These are phyloP conservation scores for Drosophila miranda DNA, from an alignment of 1,140 invertebrate species.

Conservation along the genomic window DNA sequence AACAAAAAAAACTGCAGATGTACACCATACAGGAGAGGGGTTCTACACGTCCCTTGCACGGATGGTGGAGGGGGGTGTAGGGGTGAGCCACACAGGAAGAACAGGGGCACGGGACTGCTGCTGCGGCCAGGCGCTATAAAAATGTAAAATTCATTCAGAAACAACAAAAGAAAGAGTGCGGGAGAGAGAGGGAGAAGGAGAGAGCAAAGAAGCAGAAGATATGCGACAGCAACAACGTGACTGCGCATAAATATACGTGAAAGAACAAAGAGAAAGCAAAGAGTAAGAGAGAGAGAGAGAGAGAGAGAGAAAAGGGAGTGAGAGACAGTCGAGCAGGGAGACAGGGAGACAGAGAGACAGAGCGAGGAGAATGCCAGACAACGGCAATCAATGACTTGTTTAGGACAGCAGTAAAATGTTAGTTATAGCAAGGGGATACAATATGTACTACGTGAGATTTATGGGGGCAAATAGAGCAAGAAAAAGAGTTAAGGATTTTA, in stretches of 20 bases:
- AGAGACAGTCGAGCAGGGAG: background rate
- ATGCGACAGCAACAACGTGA: slow-evolving; percentile 69
- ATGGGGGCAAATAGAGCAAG: too few relatives aligned
- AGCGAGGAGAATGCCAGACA: slow-evolving; percentile 1
- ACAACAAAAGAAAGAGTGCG: slow-evolving; percentile 19
- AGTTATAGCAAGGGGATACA: too few relatives aligned
- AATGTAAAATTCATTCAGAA: slow-evolving; percentile 77
- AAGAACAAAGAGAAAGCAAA: slow-evolving; percentile 41
- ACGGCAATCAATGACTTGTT: slow-evolving; percentile 22
- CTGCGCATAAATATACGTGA: slow-evolving; percentile 75
- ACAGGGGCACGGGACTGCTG: slow-evolving; percentile 1
- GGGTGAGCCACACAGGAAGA: slow-evolving; percentile 14
- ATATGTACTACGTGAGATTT: too few relatives aligned
- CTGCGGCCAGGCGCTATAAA: slow-evolving; percentile 57
- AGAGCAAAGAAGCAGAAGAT: slow-evolving; percentile 19
- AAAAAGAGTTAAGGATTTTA: too few relatives aligned
- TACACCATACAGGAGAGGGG: slow-evolving; percentile 19
- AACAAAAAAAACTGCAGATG: slow-evolving; percentile 42
- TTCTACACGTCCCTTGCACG: slow-evolving; percentile 15
- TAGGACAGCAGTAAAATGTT: slow-evolving; percentile 1
- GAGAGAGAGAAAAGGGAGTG: background rate
- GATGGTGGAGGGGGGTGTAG: background rate
- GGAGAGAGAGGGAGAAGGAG: too few relatives aligned
- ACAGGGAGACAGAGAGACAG: background rate
- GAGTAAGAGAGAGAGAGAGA: background rate